Evolutionary conservation across 2,797 vertebrate genomes (phyloP).

Genomic region (Botia kubotai): DNA sequence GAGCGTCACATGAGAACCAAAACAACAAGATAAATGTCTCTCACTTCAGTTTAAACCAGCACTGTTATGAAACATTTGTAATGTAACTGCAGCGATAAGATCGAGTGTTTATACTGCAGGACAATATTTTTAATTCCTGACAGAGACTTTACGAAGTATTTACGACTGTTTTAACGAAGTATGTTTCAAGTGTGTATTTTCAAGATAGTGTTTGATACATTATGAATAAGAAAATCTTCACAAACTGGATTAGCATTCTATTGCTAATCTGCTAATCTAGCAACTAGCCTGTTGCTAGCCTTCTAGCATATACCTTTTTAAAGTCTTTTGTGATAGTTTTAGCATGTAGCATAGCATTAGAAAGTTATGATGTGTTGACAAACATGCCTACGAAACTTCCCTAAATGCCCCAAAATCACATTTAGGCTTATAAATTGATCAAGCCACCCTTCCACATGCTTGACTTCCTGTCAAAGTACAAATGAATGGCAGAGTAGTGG

Average conservation of each 20-base stretch:
- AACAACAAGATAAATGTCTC: background rate
- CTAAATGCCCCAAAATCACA: background rate
- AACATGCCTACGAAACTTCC: background rate
- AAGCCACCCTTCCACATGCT: background rate
- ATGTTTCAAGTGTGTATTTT: no score
- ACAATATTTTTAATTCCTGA: background rate
- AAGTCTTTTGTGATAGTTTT: background rate
- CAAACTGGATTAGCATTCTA: background rate
- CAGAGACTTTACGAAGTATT: no score
- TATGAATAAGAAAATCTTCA: background rate
- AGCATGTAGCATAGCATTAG: background rate
- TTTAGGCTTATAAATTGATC: background rate
- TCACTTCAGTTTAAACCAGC: background rate
- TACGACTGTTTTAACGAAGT: no score
- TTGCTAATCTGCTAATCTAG: background rate
- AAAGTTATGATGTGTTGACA: background rate
- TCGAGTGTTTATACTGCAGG: background rate
- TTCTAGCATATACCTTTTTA: background rate
- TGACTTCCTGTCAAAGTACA: background rate
- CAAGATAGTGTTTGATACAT: background rate
- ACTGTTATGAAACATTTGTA: background rate
- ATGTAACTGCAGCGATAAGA: no score
- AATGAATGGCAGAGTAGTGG: background rate
- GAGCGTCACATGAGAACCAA: background rate
- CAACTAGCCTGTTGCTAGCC: slow-evolving; percentile 8